Percentiles rank a stretch among this genome's conserved stretches.
phyloP scores from a whole-genome alignment of 2,797 vertebrate species.

The Scarus forsteni region DNA sequence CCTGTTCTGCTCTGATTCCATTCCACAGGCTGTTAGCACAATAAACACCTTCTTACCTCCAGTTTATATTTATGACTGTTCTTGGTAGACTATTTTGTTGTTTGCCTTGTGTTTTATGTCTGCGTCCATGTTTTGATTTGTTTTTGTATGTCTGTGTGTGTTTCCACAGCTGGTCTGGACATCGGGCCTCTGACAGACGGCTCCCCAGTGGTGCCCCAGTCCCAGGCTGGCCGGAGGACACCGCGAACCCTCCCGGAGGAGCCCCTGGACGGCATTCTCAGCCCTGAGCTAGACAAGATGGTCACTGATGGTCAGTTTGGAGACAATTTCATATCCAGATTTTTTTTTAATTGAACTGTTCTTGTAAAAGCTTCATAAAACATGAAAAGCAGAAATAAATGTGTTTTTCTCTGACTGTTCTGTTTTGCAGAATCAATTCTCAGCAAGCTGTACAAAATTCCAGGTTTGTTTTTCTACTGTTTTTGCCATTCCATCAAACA shows the following conservation, averaged over 20 bases:
- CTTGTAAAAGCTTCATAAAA: slow-evolving; percentile 1
- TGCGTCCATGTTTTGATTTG: slow-evolving; percentile 40
- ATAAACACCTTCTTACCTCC: slow-evolving; percentile 50
- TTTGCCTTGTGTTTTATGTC: slow-evolving; percentile 24
- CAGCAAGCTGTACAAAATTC: slow-evolving; percentile 98
- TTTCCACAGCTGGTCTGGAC: slow-evolving; percentile 90
- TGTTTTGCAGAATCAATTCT: slow-evolving; percentile 94
- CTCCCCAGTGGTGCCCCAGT: slow-evolving; percentile 85
- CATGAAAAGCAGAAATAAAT: slow-evolving; percentile 14
- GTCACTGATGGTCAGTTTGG: slow-evolving; percentile 94
- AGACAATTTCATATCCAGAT: slow-evolving; percentile 9
- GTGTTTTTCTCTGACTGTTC: slow-evolving; percentile 18
- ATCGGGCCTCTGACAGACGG: slow-evolving; percentile 88
- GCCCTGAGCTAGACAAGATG: slow-evolving; percentile 98
- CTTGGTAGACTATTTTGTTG: slow-evolving; percentile 30
- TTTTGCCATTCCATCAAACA: slow-evolving; percentile 1
- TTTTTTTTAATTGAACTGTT: not conserved
- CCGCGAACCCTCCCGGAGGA: slow-evolving; percentile 91
- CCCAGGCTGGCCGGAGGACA: slow-evolving; percentile 83
- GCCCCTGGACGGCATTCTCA: slow-evolving; percentile 95
- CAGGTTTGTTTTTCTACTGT: slow-evolving; percentile 86
- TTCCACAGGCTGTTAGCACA: slow-evolving; percentile 51
- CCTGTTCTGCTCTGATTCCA: slow-evolving; percentile 48
- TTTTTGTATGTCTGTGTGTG: slow-evolving; percentile 65
- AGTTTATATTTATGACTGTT: slow-evolving; percentile 47